Base-by-base conservation (phyloP, 2,888 invertebrate species). In the Hemithea aestivaria region DNA sequence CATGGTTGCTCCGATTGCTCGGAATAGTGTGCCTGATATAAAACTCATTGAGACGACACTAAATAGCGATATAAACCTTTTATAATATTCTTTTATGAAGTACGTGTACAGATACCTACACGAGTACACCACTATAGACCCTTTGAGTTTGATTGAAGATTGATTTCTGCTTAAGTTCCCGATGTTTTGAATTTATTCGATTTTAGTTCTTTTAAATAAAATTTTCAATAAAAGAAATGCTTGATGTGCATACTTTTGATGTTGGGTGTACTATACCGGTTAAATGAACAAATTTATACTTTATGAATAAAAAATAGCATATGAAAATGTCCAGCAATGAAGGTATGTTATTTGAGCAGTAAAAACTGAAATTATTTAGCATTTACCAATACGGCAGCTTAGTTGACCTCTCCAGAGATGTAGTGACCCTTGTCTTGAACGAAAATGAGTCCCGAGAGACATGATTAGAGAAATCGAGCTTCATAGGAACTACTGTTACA, bases 381-480 rank as follows among this genome's bases (percentile, higher is more conserved):
- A 87, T 87, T 87, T 87, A 87, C 87, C 87, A 87, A 87, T 79
- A 82, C 76, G 85, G 84, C 85, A 84, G 85, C 83, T 80, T 84
- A 75, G 72, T 36, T 32, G 6, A 64, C 62, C 43, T 34, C 62
- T 57, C 51, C 62, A 16, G 55, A 63, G 40, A 45, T 1, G 70
- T 80, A 81, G 79, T 58, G 49, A 46, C 56, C 71, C 71, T 53
- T 40, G 63, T 68, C 64, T 59, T 69, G 66, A 44, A 40, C 37
- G 32, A 26, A 36, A 38, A 16, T 36, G 45, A 39, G 44, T 35
- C 40, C 37, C 41, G 44, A 49, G 32, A 40, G 38, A 47, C 12
- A 48, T 47, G 47, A 36, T 38, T 50, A 48, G 48, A 46, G 29
- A 35, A 30, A 46, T 34, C 40, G 32, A 51, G 51, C 38, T 36